Percentiles rank a stretch among this genome's conserved stretches.
Conservation (phyloP, 2,888 invertebrate species). For the Theretra japonica region DNA sequence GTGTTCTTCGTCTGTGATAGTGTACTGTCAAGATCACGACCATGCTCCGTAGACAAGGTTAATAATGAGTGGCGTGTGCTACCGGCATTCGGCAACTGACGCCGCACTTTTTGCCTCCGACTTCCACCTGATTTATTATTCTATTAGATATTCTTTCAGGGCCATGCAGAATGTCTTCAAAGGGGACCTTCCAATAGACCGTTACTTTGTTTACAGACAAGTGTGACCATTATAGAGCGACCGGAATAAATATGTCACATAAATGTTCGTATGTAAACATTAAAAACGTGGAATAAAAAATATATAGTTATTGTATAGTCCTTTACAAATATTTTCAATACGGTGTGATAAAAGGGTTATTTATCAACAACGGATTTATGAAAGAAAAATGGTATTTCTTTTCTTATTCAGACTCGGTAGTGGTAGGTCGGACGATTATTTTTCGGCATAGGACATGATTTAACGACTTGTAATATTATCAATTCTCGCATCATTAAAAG, state of each 20-base stretch:
- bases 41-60: slow-evolving; percentile 63
- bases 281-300: not conserved
- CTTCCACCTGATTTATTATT: slow-evolving; percentile 56
- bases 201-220: not conserved
- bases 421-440: no score
- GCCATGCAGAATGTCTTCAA: slow-evolving; percentile 37
- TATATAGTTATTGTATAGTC: not conserved
- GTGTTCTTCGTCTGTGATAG: slow-evolving; percentile 25
- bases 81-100: slow-evolving; percentile 51
- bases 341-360: not conserved
- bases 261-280: slow-evolving; percentile 2
- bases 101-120: slow-evolving; percentile 45
- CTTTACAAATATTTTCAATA: not conserved
- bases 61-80: slow-evolving; percentile 59
- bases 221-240: not conserved
- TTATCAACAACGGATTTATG: not conserved
- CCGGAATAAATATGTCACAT: not conserved
- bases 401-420: no score
- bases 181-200: slow-evolving; percentile 42
- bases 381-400: no score
- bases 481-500: no score
- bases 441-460: no score
- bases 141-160: slow-evolving; percentile 41
- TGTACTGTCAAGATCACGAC: slow-evolving; percentile 68
- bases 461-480: no score